These are phyloP conservation scores for Xanthia icteritia DNA, from an alignment of 2,888 invertebrate genomes.

Conservation along the genomic window DNA sequence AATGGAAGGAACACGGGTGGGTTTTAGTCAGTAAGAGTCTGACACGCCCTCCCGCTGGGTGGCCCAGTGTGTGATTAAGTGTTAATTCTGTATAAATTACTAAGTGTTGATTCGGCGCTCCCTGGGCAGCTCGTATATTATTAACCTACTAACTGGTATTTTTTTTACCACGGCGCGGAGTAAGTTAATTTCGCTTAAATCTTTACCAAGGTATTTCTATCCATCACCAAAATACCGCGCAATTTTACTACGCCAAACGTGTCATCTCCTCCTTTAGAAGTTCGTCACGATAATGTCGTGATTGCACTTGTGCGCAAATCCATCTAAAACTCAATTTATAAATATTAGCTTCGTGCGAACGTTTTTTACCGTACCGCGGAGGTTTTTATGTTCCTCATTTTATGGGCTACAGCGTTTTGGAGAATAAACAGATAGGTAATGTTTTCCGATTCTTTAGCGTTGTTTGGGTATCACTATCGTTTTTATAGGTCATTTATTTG, in stretches of 20 bases:
- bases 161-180: neutral
- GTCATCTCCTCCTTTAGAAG: slow-evolving; percentile 16
- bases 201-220: neutral
- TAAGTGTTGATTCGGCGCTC: neutral
- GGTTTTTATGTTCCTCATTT: slow-evolving; percentile 41
- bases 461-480: slow-evolving; percentile 9
- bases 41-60: no score
- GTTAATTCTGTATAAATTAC: no score
- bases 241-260: slow-evolving; percentile 13
- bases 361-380: slow-evolving; percentile 21
- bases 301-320: slow-evolving; percentile 57
- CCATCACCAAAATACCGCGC: neutral
- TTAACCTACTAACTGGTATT: neutral
- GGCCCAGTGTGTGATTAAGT: no score
- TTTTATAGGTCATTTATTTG: slow-evolving; percentile 25
- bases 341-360: slow-evolving; percentile 52
- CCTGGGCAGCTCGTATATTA: neutral
- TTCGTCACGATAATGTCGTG: slow-evolving; percentile 25
- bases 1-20: no score
- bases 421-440: slow-evolving; percentile 31
- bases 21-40: no score
- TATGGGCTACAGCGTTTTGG: slow-evolving; percentile 35
- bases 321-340: slow-evolving; percentile 62
- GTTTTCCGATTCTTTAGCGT: slow-evolving; percentile 14
- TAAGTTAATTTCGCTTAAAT: neutral